These are phyloP conservation scores for Tetranychus cinnabarinus DNA, from an alignment of 1,140 invertebrate species.

Conservation along the genomic window DNA sequence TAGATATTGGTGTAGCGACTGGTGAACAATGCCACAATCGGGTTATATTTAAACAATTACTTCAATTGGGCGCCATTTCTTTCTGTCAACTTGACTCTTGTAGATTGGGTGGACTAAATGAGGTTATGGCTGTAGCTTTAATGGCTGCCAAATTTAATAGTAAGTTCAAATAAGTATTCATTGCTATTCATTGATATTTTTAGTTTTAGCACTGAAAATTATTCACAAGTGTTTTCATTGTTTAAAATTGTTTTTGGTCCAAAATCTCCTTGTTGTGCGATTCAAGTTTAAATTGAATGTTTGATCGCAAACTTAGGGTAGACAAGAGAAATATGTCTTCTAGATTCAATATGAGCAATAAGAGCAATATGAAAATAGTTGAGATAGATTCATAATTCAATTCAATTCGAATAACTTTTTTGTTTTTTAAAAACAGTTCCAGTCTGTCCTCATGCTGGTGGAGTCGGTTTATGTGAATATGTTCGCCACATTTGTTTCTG, in stretches of 20 bases:
- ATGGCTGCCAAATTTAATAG: conserved; percentile 42
- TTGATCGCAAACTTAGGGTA: too few species aligned
- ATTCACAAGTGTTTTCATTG: background rate
- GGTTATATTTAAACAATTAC: conserved; percentile 73
- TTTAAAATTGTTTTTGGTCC: background rate
- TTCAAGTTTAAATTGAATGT: too few species aligned
- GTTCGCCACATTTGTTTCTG: conserved; percentile 74
- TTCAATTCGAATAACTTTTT: too few species aligned
- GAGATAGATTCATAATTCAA: too few species aligned
- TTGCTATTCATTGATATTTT: background rate
- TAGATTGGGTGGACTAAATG: conserved; percentile 63
- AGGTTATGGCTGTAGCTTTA: conserved; percentile 60
- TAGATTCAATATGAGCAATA: too few species aligned
- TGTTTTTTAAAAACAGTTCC: conserved; percentile 35
- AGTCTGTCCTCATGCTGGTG: conserved; percentile 76
- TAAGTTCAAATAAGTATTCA: conserved; percentile 18
- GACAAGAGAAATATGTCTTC: too few species aligned
- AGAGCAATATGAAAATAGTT: too few species aligned
- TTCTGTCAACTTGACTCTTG: conserved; percentile 76
- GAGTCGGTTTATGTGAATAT: conserved; percentile 74
- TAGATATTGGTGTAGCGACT: conserved; percentile 58
- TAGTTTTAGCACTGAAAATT: too few species aligned
- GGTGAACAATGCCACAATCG: conserved; percentile 77
- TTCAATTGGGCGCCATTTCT: conserved; percentile 49
- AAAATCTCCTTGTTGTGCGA: background rate